Base-by-base conservation (phyloP, 2,113 vertebrate species). In the Australoheros scitulus region DNA sequence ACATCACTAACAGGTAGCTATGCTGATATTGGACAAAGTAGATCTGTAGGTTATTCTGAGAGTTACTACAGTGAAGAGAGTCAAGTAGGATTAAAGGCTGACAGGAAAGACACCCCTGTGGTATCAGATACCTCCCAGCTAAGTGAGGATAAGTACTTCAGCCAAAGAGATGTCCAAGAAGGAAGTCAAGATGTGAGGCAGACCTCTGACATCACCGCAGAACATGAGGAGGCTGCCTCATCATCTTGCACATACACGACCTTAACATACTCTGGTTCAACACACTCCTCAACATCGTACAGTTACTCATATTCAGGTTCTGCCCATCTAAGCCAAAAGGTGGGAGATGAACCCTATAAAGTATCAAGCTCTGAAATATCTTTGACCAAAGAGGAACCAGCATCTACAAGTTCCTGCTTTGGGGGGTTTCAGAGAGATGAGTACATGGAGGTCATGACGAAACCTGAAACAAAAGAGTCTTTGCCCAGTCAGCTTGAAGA, bases 391-490 rank as follows among this genome's bases (percentile, higher is more conserved):
- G 95, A 95, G 32, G 95, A 96, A 60, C 87, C 91, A 77, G 92
- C 91, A 38, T 88, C 90, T 76, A 80, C 95, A 50, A 94, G 93
- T 93, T 93, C 90, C 90, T 87, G 91, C 93, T 94, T 94, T 91
- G 92, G 87, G 79, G 92, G 94, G 34, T 84, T 94, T 76, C 88
- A 93, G 72, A 96, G 96, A 87, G 96, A 98, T 50, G 97, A 97
- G 78, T 98, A 98, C 87, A 92, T 99, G 89, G 97, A 99, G 87
- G 97, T 98, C 61, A 96, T 96, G 41, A 93, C 96, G 56, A 97
- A 96, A 85, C 92, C 92, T 74, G 91, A 89, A 82, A 84, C 95
- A 72, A 95, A 95, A 83, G 94, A 95, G 58, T 95, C 96, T 79
- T 93, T 83, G 0, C 86, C 94, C 32, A 95, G 96, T 89, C 95